phyloP scores from a whole-genome alignment of 1,140 invertebrate genomes.

The Pseudomyrmex flavicornis region DNA sequence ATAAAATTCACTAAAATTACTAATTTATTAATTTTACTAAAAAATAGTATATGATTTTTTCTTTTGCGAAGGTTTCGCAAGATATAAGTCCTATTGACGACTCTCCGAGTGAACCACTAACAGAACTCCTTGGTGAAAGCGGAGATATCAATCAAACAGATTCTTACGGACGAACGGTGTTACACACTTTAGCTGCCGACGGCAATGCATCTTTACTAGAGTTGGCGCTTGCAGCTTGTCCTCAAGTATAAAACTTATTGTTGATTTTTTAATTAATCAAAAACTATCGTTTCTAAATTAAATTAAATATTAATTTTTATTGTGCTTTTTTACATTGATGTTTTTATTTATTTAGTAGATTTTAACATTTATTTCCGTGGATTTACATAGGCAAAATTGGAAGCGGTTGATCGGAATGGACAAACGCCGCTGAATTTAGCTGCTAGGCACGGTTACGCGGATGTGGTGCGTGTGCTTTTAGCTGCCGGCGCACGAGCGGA shows the following conservation, averaged over 20 bases:
- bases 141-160: slow-evolving; percentile 85
- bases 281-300: not conserved
- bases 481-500: slow-evolving; percentile 92
- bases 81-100: slow-evolving; percentile 83
- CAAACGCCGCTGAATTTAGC: slow-evolving; percentile 94
- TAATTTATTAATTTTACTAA: not conserved
- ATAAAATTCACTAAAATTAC: too few relatives aligned
- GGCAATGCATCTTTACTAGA: slow-evolving; percentile 89
- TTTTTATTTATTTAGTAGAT: not conserved
- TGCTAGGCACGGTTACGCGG: slow-evolving; percentile 92
- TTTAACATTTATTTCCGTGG: not conserved
- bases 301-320: too few relatives aligned
- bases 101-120: slow-evolving; percentile 82
- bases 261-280: slow-evolving; percentile 9
- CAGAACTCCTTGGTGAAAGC: slow-evolving; percentile 83
- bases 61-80: slow-evolving; percentile 78
- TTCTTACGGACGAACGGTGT: slow-evolving; percentile 89
- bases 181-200: slow-evolving; percentile 91
- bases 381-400: slow-evolving; percentile 85
- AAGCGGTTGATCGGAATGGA: slow-evolving; percentile 90
- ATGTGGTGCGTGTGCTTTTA: slow-evolving; percentile 90
- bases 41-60: slow-evolving; percentile 43
- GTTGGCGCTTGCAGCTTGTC: slow-evolving; percentile 87
- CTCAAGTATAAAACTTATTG: slow-evolving; percentile 78
- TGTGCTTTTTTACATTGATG: too few relatives aligned